phyloP scores from a whole-genome alignment of 2,888 invertebrate species.

The Halictus ligatus region DNA sequence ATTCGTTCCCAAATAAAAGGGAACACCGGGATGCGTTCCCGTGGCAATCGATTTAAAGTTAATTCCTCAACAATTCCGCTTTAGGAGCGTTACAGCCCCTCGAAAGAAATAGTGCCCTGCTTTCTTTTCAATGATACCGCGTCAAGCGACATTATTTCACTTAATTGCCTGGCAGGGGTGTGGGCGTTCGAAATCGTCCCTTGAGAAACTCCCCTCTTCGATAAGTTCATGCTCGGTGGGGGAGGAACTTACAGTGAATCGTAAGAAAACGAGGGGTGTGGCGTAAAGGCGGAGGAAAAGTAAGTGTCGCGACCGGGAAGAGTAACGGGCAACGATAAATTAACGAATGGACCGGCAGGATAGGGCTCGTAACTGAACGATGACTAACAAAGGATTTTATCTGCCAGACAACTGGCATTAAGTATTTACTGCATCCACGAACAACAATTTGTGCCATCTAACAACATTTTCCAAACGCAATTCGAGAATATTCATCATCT shows the following conservation, averaged over 20 bases:
- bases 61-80: conserved; percentile 16
- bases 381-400: conserved; percentile 50
- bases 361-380: conserved; percentile 44
- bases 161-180: conserved; percentile 29
- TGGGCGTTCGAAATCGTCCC: conserved; percentile 15
- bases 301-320: background rate
- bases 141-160: conserved; percentile 36
- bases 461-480: background rate
- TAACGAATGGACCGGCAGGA: conserved; percentile 27
- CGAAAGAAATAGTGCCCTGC: conserved; percentile 9
- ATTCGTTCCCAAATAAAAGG: background rate
- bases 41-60: conserved; percentile 11
- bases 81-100: background rate
- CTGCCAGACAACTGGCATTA: background rate
- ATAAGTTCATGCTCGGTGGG: conserved; percentile 38
- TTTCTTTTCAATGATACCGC: conserved; percentile 45
- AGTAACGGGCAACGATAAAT: conserved; percentile 35
- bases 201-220: conserved; percentile 28
- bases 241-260: conserved; percentile 1
- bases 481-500: too few relatives aligned
- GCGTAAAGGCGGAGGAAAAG: background rate
- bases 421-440: background rate
- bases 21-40: background rate
- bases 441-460: background rate
- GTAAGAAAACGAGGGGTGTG: background rate